phyloP scores from a whole-genome alignment of 2,888 invertebrate genomes.

The Osmoderma eremita region DNA sequence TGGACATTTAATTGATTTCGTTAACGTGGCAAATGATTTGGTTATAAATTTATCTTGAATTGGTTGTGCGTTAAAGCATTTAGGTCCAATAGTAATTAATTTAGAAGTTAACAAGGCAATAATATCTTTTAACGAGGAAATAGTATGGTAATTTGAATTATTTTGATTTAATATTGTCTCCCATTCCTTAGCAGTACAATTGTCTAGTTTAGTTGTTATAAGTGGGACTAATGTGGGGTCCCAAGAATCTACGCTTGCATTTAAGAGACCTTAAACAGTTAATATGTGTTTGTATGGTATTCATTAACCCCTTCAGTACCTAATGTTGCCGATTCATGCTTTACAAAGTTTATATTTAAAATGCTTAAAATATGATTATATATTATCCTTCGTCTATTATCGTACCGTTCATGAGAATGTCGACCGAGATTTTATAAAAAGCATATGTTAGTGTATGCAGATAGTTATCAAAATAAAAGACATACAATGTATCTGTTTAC shows the following conservation, averaged over 20 bases:
- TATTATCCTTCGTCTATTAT: constrained; percentile 35
- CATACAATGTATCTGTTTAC: too few relatives aligned
- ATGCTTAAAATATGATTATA: constrained; percentile 22
- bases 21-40: background rate
- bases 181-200: too few relatives aligned
- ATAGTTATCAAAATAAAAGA: too few relatives aligned
- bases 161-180: constrained; percentile 14
- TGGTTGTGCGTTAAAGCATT: background rate
- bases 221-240: constrained; percentile 19
- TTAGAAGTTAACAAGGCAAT: background rate
- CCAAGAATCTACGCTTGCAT: constrained; percentile 18
- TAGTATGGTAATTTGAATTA: background rate
- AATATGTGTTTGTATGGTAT: constrained; percentile 11
- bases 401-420: constrained; percentile 19
- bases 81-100: constrained; percentile 1
- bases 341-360: constrained; percentile 14
- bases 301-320: background rate
- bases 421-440: constrained; percentile 35
- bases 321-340: background rate
- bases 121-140: constrained; percentile 24
- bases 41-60: too few relatives aligned
- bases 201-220: constrained; percentile 11
- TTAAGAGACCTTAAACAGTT: constrained; percentile 22
- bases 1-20: background rate
- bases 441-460: too few relatives aligned